A percentile compares a stretch with the other conserved stretches of the same genome.
phyloP scores from a whole-genome alignment of 2,797 vertebrate genomes.

The Periophthalmus magnuspinnatus region DNA sequence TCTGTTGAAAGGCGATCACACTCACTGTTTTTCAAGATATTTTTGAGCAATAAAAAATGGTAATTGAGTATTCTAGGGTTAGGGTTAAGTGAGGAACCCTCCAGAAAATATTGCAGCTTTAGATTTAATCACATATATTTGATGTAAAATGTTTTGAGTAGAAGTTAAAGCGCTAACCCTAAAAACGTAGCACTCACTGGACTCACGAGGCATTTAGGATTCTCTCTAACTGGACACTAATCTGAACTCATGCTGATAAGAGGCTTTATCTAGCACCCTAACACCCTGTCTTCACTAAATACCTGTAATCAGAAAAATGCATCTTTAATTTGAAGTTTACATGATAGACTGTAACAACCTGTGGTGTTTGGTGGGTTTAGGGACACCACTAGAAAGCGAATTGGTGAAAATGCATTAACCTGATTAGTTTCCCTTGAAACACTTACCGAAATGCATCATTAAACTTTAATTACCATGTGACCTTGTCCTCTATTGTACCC shows the following conservation, averaged over 20 bases:
- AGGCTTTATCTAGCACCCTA: slow-evolving; percentile 20
- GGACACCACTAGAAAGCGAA: slow-evolving; percentile 64
- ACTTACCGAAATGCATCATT: slow-evolving; percentile 78
- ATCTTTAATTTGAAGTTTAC: slow-evolving; percentile 13
- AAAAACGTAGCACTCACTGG: background rate
- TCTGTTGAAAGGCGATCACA: no score
- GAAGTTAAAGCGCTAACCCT: no score
- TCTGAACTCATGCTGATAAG: slow-evolving; percentile 25
- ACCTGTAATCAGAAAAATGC: slow-evolving; percentile 6
- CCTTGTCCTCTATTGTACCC: slow-evolving; percentile 66
- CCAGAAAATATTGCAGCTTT: no score
- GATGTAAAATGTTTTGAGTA: no score
- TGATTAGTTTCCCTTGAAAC: slow-evolving; percentile 76
- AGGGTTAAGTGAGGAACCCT: no score
- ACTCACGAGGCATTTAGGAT: slow-evolving; percentile 26
- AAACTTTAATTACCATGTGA: slow-evolving; percentile 78
- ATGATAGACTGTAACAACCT: slow-evolving; percentile 20
- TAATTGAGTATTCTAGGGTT: no score
- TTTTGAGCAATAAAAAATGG: no score
- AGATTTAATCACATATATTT: no score
- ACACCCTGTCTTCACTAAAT: slow-evolving; percentile 15
- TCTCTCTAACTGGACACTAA: slow-evolving; percentile 19
- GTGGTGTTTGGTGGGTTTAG: background rate
- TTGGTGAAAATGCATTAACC: slow-evolving; percentile 71
- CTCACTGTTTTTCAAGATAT: no score